Evolutionary conservation across 2,888 invertebrate species (phyloP).

Genomic region (Schrankia costaestrigalis): DNA sequence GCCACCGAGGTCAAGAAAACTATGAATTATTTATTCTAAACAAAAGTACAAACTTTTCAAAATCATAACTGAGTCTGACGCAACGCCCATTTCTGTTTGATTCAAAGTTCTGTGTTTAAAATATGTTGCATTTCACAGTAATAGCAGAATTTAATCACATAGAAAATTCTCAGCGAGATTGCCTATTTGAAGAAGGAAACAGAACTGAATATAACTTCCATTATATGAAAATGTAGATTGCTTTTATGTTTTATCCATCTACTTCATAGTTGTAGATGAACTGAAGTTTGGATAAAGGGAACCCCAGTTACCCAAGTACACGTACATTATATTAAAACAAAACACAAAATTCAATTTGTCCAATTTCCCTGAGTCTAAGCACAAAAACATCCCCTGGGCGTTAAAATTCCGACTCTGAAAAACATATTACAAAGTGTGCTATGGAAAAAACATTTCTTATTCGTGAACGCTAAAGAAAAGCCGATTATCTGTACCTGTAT

Average conservation of each 20-base stretch:
- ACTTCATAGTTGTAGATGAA: slow-evolving; percentile 8
- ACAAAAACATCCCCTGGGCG: slow-evolving; percentile 48
- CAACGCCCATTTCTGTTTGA: too few relatives aligned
- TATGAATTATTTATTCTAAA: too few relatives aligned
- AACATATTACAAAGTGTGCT: slow-evolving; percentile 46
- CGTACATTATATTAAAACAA: slow-evolving; percentile 43
- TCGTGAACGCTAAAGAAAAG: slow-evolving; percentile 36
- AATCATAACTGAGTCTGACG: too few relatives aligned
- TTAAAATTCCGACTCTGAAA: slow-evolving; percentile 41
- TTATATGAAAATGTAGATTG: slow-evolving; percentile 17
- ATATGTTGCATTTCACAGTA: too few relatives aligned
- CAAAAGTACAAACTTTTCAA: too few relatives aligned
- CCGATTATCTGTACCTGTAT: slow-evolving; percentile 46
- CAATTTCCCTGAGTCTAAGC: slow-evolving; percentile 45
- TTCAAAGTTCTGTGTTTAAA: too few relatives aligned
- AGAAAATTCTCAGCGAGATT: slow-evolving; percentile 21
- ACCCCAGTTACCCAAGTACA: slow-evolving; percentile 6
- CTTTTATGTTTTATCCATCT: slow-evolving; percentile 4
- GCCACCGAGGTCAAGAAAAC: too few relatives aligned
- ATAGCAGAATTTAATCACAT: slow-evolving; percentile 11
- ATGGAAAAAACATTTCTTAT: slow-evolving; percentile 43
- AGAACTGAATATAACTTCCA: slow-evolving; percentile 18
- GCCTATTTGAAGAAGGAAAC: slow-evolving; percentile 32
- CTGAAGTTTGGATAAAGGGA: slow-evolving; percentile 4
- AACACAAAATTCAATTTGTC: slow-evolving; percentile 52